phyloP scores from a whole-genome alignment of 2,888 invertebrate species.

The Heliconius hortense region DNA sequence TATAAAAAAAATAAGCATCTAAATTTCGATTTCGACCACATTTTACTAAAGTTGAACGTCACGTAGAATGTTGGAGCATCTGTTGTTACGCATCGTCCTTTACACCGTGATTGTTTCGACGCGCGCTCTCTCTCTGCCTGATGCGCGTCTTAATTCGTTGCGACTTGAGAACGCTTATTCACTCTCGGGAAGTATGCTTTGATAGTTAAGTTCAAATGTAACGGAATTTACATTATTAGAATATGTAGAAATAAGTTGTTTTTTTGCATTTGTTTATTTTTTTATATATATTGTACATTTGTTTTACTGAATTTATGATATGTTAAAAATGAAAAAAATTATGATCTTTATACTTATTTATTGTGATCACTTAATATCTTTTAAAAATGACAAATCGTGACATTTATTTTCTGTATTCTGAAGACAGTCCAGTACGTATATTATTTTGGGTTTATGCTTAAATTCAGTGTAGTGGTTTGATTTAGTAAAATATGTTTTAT shows the following conservation, averaged over 20 bases:
- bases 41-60: not conserved
- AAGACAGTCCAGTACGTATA: no score
- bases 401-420: no score
- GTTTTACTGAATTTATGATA: no score
- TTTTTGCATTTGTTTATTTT: no score
- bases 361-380: no score
- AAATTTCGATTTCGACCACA: not conserved
- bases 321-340: no score
- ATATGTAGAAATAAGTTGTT: not conserved
- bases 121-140: conserved; percentile 49
- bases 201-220: conserved; percentile 37
- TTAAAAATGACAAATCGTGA: no score
- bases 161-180: conserved; percentile 45
- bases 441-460: no score
- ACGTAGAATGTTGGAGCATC: conserved; percentile 44
- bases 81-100: conserved; percentile 49
- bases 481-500: no score
- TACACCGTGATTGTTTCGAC: conserved; percentile 55
- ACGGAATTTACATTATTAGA: conserved; percentile 11
- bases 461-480: no score
- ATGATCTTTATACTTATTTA: no score
- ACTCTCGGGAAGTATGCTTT: conserved; percentile 46
- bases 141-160: conserved; percentile 57
- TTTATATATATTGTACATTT: no score
- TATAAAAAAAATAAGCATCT: not conserved